Conservation (phyloP, 92 coral and sea anemone species). For the Epizoanthus rinbou region DNA sequence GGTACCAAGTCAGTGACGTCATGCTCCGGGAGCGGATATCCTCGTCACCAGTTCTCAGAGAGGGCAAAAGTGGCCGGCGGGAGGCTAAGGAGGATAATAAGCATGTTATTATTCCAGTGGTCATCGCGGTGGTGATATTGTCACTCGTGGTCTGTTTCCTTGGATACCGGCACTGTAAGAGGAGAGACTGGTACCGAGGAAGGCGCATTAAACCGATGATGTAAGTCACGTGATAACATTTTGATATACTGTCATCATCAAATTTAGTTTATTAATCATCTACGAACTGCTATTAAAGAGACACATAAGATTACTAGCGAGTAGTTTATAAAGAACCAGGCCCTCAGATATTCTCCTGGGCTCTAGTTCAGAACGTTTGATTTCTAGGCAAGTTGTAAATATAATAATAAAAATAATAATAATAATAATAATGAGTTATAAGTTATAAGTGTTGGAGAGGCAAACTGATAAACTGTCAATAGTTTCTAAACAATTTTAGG, state of each 20-base stretch:
- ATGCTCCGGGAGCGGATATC: conserved; percentile 7
- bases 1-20: conserved; percentile 48
- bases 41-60: background rate
- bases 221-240: background rate
- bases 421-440: no score
- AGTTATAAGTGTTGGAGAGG: no score
- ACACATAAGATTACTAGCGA: no score
- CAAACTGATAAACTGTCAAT: no score
- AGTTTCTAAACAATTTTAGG: no score
- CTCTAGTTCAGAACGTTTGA: no score
- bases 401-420: no score
- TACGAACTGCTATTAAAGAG: background rate
- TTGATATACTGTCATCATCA: background rate
- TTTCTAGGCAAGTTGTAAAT: no score
- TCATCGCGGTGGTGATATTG: background rate
- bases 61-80: background rate
- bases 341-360: no score
- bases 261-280: background rate
- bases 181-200: conserved; percentile 1
- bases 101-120: conserved; percentile 3
- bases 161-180: conserved; percentile 19
- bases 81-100: background rate
- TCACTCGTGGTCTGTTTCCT: background rate
- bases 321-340: no score
- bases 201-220: background rate